phyloP scores from a whole-genome alignment of 2,888 invertebrate species.

The Microctonus brassicae region DNA sequence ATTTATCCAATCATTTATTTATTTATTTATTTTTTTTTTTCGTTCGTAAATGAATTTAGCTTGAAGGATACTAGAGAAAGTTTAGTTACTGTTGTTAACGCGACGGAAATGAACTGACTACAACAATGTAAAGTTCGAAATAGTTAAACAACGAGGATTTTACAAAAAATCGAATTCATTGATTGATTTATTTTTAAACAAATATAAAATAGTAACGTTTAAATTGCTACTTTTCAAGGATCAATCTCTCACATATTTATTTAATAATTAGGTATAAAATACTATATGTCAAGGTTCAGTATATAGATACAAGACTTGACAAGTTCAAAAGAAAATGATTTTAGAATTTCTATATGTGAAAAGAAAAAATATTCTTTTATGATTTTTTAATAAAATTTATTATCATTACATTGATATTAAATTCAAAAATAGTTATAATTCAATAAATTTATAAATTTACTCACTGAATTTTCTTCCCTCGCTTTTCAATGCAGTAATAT shows the following conservation, averaged over 20 bases:
- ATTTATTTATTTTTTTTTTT: slow-evolving; percentile 10
- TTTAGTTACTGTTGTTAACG: slow-evolving; percentile 1
- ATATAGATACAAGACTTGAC: neutral
- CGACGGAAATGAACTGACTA: slow-evolving; percentile 40
- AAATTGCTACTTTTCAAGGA: slow-evolving; percentile 21
- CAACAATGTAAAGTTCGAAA: slow-evolving; percentile 29
- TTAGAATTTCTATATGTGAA: neutral
- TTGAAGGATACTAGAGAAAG: neutral
- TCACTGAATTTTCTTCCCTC: neutral
- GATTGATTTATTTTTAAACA: slow-evolving; percentile 45
- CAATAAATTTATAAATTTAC: neutral
- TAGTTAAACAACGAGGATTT: slow-evolving; percentile 19
- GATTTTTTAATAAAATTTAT: neutral
- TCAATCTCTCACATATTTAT: slow-evolving; percentile 1
- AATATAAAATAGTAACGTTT: slow-evolving; percentile 29
- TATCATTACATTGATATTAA: neutral
- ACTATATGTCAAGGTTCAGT: slow-evolving; percentile 18
- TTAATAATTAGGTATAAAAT: neutral
- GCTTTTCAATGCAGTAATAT: too few relatives aligned
- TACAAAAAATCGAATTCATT: slow-evolving; percentile 42
- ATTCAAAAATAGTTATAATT: neutral
- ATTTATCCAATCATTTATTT: too few relatives aligned
- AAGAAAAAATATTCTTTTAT: neutral
- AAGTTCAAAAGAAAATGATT: neutral
- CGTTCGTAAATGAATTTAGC: neutral